Base-by-base conservation (phyloP, 92 coral and sea anemone genomes). In the Parazoanthus swiftii region DNA sequence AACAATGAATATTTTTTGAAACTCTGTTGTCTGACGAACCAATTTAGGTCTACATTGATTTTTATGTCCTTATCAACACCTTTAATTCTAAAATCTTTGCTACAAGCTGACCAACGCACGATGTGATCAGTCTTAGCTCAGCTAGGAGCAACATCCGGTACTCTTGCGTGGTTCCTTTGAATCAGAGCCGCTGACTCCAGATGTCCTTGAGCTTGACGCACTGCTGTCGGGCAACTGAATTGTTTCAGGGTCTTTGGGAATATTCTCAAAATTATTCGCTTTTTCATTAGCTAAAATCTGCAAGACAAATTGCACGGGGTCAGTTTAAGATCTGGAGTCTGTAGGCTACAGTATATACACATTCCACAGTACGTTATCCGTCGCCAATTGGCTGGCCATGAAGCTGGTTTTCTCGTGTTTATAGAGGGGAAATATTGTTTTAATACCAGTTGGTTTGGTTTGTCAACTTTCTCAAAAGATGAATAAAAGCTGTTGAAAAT, bases 211-310 rank as follows among this genome's bases (percentile, higher is more conserved):
- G 78, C 65, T n/a, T 1, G 78, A 5, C 8, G 67, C 33, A 8
- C 38, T 84, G 78, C 71, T 89, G 66, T 58, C 88, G 43, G 92
- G 58, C 68, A 95, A 89, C 16, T 89, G 83, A 35, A 95, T 92
- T 4, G 95, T 39, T 13, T 93, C 98, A 8, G 96, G 98, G 89
- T 95, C 96, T 85, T 95, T 95, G 15, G 93, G 90, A 29, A 85
- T 86, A 59, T 88, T 92, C 8, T 89, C 94, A 81, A 93, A 90
- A 90, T 91, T 91, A 76, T 93, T 92, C 29, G 92, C 91, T 74
- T 89, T 92, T 85, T 96, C 99, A 80, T 96, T 96, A 71, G 93
- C 98, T 89, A 96, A 89, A 91, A 96, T 96, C 99, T 96, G 92
- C 35, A 88, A 72, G 72, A 82, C 43, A 81, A 74, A 66, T 39